Conservation (phyloP, 2,888 invertebrate genomes). For the Dioctria rufipes region DNA sequence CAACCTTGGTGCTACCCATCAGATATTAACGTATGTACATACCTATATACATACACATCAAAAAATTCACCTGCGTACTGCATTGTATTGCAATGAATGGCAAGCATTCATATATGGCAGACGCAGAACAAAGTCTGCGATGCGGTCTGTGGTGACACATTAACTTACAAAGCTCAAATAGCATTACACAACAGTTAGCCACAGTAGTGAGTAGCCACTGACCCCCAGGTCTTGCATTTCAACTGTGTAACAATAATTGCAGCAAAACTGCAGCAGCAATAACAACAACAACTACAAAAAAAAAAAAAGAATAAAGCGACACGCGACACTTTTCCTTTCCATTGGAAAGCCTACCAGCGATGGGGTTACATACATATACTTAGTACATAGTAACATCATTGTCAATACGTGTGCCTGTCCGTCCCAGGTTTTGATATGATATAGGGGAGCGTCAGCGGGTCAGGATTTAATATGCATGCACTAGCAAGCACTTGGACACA, state of each 20-base stretch:
- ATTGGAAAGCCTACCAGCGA: not conserved
- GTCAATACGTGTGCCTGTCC: conserved; percentile 13
- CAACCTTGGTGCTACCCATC: no score
- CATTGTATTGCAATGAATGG: not conserved
- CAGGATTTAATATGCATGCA: not conserved
- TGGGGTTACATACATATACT: not conserved
- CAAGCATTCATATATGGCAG: not conserved
- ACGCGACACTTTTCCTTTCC: conserved; percentile 59
- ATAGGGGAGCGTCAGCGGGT: not conserved
- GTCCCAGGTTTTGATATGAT: not conserved
- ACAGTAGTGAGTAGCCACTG: not conserved
- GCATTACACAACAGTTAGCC: conserved; percentile 34
- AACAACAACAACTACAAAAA: not conserved
- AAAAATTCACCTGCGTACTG: no score
- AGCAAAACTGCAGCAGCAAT: not conserved
- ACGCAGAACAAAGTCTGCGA: conserved; percentile 22
- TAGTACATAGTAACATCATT: no score
- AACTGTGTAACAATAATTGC: conserved; percentile 42
- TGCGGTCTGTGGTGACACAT: conserved; percentile 10
- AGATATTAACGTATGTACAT: no score
- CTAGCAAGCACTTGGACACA: not conserved
- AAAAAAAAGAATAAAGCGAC: conserved; percentile 40
- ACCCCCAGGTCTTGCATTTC: conserved; percentile 9
- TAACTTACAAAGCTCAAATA: conserved; percentile 40
- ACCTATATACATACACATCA: no score